Evolutionary conservation across 2,888 invertebrate species (phyloP), one percentile per base, ranked within the genome.

Genomic region (Ariolimax columbianus): DNA sequence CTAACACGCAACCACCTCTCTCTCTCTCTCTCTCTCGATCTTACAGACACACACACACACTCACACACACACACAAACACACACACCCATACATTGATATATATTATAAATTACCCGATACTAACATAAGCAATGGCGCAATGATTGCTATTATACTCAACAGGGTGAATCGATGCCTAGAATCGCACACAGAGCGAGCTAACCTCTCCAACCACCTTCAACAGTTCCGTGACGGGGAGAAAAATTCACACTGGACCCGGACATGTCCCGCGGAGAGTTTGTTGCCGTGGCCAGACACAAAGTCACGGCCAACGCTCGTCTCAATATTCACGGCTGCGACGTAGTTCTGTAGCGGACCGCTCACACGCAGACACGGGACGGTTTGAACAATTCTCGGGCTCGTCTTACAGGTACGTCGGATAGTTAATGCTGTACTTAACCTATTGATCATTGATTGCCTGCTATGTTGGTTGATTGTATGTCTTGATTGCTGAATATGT

Each of bases 291-390:
- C 68, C 6, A 19, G 33, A 36, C 36, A 68, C 36, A 17, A 68
- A 68, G 68, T 68, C 68, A 68, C 30, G 36, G 66, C 66, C 66
- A 66, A 1, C n/a, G 68, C 68, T 68, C 68, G 36, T 68, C 68
- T 33, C 11, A 4, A 66, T 66, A 11, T 14, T 66, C 68, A 33
- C 36, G 36, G 68, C 17, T 17, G 23, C 68, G 68, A 68, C 68
- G 68, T 68, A 9, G 68, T 68, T 36, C 3, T 68, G 36, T 36
- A 33, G 17, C 30, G 68, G 33, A 68, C 68, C 4, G 68, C 68
- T 36, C 68, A 7, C 19, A 19, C 59, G 19, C 14, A 55, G 19
- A 55, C 55, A 3, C 23, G 23, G 55, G 19, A 11, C 55, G 3
- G 19, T 14, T 11, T 55, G 55, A 55, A 55, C 14, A 17, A n/a